Base-by-base conservation (phyloP, 2,113 vertebrate species). In the Catharus bicknelli region DNA sequence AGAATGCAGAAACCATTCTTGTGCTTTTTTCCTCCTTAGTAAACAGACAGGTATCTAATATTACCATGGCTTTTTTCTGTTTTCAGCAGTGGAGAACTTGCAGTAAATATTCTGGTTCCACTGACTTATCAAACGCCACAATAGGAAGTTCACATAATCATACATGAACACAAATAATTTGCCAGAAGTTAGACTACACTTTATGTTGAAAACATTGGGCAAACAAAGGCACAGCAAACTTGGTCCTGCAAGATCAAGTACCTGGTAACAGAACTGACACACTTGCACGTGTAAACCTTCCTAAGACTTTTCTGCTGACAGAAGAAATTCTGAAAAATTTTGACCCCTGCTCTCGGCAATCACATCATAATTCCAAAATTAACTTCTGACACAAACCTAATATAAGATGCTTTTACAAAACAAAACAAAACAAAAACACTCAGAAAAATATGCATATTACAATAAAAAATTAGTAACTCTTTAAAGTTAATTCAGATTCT, bases 271-370 rank as follows among this genome's bases (percentile, higher is more conserved):
- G n/a, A 72, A 87, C 51, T 36, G 21, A 89, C 14, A 69, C 7
- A 6, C 2, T 32, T 4, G 2, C 50, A 64, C 0, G 38, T 38
- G 0, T 5, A 59, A 61, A 9, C 19, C 16, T 69, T 47, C n/a
- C 27, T n/a, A 61, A 45, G 5, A 9, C 11, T 51, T 9, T 38
- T 57, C 38, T 69, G 16, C 17, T 51, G 19, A 59, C 47, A 73
- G 19, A 85, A 11, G 2, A 72, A 47, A 43, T 20, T 17, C 1
- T 4, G 29, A 78, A 89, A 89, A 70, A 53, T 6, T 47, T 19
- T 59, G 5, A 50, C 13, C 9, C 62, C 83, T 78, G 27, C 40
- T 16, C 40, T 66, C 40, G 42, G 72, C 21, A 79, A 57, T 13
- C 64, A 47, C 63, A 69, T 43, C 27, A 58, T 22, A 23, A 40